phyloP scores from a whole-genome alignment of 2,113 vertebrate genomes.

The Tragelaphus buxtoni region DNA sequence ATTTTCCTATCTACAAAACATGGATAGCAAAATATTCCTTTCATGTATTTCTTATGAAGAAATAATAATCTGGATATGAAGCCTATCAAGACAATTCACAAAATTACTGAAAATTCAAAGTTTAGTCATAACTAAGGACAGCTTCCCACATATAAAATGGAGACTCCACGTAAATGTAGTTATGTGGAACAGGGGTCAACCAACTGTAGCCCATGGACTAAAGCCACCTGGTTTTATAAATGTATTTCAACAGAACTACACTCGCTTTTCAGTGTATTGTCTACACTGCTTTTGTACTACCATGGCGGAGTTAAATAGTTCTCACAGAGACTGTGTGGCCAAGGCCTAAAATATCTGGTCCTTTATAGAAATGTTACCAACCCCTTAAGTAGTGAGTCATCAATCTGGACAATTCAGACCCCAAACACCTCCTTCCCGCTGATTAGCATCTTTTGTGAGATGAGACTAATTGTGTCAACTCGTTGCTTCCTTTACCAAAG shows the following conservation, averaged over 20 bases:
- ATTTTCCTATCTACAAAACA: neutral
- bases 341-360: neutral
- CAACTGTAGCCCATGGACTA: neutral
- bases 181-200: neutral
- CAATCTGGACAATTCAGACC: neutral
- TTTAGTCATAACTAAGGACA: neutral
- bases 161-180: neutral
- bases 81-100: neutral
- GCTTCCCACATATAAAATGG: neutral
- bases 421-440: neutral
- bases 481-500: neutral
- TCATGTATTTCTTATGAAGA: neutral
- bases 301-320: neutral
- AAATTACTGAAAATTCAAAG: neutral
- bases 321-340: neutral
- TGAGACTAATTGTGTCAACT: neutral
- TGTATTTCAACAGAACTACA: neutral
- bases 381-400: neutral
- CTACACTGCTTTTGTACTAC: neutral
- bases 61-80: neutral
- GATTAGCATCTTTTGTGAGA: neutral
- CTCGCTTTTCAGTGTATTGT: neutral
- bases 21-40: neutral
- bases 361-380: neutral
- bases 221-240: neutral